Evolutionary conservation across 1,140 invertebrate genomes (phyloP).

Genomic region (Dendrolimus punctatus): DNA sequence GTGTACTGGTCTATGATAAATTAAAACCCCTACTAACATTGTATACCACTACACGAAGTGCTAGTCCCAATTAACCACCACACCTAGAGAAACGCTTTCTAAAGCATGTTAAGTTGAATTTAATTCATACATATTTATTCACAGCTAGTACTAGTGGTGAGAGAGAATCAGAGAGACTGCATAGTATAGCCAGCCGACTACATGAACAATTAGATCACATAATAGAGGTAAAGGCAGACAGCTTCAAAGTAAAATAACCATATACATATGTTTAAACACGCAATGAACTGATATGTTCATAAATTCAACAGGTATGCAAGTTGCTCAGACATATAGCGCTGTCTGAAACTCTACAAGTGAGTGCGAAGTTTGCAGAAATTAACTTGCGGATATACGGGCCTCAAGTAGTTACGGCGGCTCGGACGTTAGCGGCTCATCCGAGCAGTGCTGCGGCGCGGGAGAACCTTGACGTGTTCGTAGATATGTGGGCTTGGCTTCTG

Average conservation of each 20-base stretch:
- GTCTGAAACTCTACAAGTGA: conserved; percentile 94
- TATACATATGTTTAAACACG: neutral
- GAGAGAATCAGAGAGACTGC: conserved; percentile 71
- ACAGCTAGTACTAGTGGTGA: conserved; percentile 66
- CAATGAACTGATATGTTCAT: conserved; percentile 1
- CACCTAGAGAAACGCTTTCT: too few species aligned
- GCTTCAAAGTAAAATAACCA: neutral
- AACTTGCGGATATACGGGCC: conserved; percentile 95
- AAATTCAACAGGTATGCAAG: conserved; percentile 88
- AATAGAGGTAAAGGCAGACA: conserved; percentile 53
- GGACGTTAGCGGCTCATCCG: conserved; percentile 92
- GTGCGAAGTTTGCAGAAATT: conserved; percentile 95
- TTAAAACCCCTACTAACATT: conserved; percentile 1
- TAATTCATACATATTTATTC: conserved; percentile 17
- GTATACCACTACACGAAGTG: neutral
- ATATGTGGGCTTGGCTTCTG: conserved; percentile 97
- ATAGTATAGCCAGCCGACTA: conserved; percentile 67
- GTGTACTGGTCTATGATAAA: neutral
- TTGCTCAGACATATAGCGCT: conserved; percentile 95
- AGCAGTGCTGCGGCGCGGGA: conserved; percentile 96
- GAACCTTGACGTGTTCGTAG: conserved; percentile 97
- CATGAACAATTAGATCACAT: conserved; percentile 75
- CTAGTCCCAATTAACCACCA: too few species aligned
- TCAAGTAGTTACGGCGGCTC: conserved; percentile 94
- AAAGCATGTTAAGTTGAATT: neutral